These are phyloP conservation scores for Otocyon megalotis DNA, from an alignment of 2,113 vertebrate genomes.

Conservation along the genomic window DNA sequence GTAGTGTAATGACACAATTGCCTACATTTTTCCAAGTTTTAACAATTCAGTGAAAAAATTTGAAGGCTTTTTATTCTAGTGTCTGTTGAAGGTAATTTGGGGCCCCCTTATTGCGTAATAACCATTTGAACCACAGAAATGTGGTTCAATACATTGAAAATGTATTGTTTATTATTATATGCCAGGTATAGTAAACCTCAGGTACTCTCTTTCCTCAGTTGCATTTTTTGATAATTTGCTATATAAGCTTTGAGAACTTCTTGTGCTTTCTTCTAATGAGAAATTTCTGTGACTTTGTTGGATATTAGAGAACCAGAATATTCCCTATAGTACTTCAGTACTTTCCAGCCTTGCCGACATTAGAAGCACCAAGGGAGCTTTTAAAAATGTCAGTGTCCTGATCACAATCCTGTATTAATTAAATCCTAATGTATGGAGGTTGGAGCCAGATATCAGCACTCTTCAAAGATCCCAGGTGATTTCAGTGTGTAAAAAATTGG, in stretches of 20 bases:
- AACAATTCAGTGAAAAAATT: slow-evolving; percentile 41
- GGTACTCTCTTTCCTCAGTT: background rate
- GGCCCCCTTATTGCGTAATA: background rate
- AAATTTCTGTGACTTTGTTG: background rate
- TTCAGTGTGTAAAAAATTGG: background rate
- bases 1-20: background rate
- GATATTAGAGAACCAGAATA: slow-evolving; percentile 19
- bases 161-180: background rate
- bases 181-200: background rate
- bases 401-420: background rate
- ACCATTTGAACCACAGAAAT: slow-evolving; percentile 11
- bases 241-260: background rate
- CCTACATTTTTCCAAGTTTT: background rate
- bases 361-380: background rate
- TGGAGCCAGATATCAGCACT: background rate
- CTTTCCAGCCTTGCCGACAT: background rate
- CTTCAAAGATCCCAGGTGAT: background rate
- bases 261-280: slow-evolving; percentile 25
- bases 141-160: background rate
- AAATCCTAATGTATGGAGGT: background rate
- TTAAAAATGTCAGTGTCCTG: background rate
- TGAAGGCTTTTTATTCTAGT: slow-evolving; percentile 39
- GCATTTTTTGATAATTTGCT: slow-evolving; percentile 39
- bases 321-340: slow-evolving; percentile 38
- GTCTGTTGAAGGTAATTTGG: slow-evolving; percentile 13